Percentiles rank a stretch among this genome's conserved stretches.
These are phyloP conservation scores for Macaca nemestrina DNA, from an alignment of 2,113 vertebrate species.

Conservation along the genomic window DNA sequence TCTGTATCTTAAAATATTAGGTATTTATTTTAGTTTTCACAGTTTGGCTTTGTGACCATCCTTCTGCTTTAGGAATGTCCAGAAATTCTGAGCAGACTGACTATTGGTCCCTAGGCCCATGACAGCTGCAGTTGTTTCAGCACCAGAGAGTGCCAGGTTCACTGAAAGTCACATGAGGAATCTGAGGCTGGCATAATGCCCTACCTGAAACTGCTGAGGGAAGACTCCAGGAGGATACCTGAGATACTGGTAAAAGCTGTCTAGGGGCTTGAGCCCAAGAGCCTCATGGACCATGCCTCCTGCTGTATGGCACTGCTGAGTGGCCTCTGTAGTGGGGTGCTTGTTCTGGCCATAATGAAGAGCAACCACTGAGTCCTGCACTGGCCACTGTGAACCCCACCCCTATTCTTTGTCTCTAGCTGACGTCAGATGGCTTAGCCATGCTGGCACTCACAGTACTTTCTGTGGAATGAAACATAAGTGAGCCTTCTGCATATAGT, in stretches of 20 bases:
- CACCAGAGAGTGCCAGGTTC: neutral
- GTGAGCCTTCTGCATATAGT: too few relatives aligned
- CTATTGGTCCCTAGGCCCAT: neutral
- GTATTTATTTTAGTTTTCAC: neutral
- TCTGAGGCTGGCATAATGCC: neutral
- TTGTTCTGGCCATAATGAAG: too few relatives aligned
- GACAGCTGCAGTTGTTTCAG: neutral
- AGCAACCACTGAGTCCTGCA: too few relatives aligned
- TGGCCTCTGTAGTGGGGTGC: too few relatives aligned
- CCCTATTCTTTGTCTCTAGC: too few relatives aligned
- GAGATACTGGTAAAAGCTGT: neutral
- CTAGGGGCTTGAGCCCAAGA: neutral
- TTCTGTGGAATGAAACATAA: too few relatives aligned
- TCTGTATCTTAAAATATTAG: neutral
- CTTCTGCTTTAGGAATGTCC: neutral
- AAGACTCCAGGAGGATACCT: neutral
- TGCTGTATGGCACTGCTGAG: too few relatives aligned
- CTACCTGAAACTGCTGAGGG: neutral
- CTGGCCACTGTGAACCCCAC: too few relatives aligned
- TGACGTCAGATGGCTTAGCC: too few relatives aligned
- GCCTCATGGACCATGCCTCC: neutral
- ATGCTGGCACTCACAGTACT: too few relatives aligned
- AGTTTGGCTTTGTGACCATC: neutral
- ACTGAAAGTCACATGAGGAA: neutral
- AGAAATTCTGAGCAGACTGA: neutral